phyloP scores from a whole-genome alignment of 2,113 vertebrate species.

The Nettapus auritus region DNA sequence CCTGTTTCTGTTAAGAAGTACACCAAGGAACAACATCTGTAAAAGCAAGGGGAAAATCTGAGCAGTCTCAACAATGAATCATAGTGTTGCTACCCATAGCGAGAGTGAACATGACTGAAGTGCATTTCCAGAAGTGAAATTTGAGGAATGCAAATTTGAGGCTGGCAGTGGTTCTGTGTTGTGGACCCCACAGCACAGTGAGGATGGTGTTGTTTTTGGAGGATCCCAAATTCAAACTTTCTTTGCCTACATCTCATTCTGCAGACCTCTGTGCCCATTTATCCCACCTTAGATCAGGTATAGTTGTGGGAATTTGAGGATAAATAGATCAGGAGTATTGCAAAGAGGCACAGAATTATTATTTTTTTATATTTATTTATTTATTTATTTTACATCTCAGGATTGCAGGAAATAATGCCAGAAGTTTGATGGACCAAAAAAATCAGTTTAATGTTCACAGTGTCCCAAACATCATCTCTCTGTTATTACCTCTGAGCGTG shows the following conservation, averaged over 20 bases:
- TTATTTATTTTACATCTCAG: no score
- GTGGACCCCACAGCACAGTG: neutral
- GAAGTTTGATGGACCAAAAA: neutral
- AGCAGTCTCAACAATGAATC: neutral
- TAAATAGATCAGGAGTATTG: neutral
- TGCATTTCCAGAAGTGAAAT: neutral
- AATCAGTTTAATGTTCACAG: neutral
- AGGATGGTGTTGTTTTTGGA: neutral
- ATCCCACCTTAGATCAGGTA: neutral
- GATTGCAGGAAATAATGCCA: neutral
- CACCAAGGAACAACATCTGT: neutral
- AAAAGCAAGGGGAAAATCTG: neutral
- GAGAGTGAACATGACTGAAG: fast-evolving
- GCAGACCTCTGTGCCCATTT: neutral
- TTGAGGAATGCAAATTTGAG: neutral
- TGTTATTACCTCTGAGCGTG: neutral
- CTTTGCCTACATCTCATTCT: neutral
- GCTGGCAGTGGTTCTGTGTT: neutral
- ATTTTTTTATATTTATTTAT: no score
- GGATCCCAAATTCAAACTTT: neutral
- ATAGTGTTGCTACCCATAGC: neutral
- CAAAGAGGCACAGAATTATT: neutral
- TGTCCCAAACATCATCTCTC: neutral
- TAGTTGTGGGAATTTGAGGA: neutral
- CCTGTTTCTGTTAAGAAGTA: constrained; percentile 28